Base-by-base conservation (phyloP, 2,888 invertebrate species). In the Athalia cordata region DNA sequence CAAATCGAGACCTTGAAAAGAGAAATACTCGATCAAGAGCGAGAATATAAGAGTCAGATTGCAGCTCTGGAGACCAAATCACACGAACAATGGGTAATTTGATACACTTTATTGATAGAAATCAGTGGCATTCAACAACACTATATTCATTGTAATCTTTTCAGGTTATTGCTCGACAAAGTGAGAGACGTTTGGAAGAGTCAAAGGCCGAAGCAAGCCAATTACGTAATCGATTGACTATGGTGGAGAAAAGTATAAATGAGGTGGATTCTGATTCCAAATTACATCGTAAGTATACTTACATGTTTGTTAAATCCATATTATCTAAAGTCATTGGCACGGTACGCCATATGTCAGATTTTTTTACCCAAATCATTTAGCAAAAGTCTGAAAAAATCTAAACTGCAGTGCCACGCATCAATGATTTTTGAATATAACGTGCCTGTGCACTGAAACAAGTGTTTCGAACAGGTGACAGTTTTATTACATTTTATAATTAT, bases 1-100 rank as follows among this genome's bases (percentile, higher is more conserved):
- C 93, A 93, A 87, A 93, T 93, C 86, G 94, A 94, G 86, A 92
- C 93, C 77, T 89, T 97, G 80, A 96, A 96, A 78, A 93, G 95
- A 77, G 97, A 97, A 91, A 94, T 97, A 80, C 93, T 96, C n/a
- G 96, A 96, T 79, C 96, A 96, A 89, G 95, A 97, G 89, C 95
- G 93, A 80, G 92, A 93, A 82, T 90, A 93, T 81, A 93, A 93
- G 86, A 91, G 91, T 85, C 96, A 96, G 86, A 94, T 96, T 82
- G 93, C 96, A 77, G 93, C 94, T 78, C 92, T 96, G 79, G 97
- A 97, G 90, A 94, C 95, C 85, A 95, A 96, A 82, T 95, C 96
- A 13, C 97, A 97, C 90, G 95, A 96, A 86, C 95, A 95, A 82
- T 96, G 96, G 97, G 93, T 93, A 84, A 81, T 85, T 83, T 74